Percentiles rank a stretch among this genome's conserved stretches.
Conservation (phyloP, 2,797 vertebrate species). For the Acrocephalus scirpaceus region DNA sequence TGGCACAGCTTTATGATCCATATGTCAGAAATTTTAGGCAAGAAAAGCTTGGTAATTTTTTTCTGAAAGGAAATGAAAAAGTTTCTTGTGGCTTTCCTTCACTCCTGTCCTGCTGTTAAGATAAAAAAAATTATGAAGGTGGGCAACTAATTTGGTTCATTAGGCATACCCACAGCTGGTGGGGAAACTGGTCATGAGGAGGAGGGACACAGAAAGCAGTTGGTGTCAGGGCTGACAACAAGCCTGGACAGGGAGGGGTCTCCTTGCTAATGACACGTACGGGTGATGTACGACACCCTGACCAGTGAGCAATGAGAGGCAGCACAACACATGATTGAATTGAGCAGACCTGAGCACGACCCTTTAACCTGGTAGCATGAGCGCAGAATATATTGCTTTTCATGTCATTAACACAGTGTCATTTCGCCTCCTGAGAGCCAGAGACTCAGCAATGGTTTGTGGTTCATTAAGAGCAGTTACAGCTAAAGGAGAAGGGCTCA, state of each 20-base stretch:
- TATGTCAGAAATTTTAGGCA: neutral
- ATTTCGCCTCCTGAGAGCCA: neutral
- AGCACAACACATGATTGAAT: accelerated
- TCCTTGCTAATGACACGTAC: neutral
- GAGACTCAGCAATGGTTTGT: accelerated
- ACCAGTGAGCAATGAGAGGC: neutral
- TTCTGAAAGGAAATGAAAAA: neutral
- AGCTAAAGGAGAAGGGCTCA: neutral
- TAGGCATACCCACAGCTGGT: neutral
- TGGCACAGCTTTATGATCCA: neutral
- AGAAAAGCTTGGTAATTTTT: neutral
- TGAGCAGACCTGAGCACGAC: neutral
- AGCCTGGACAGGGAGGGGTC: neutral
- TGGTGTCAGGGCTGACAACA: neutral
- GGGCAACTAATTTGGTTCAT: neutral
- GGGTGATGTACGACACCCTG: accelerated
- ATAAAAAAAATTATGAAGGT: neutral
- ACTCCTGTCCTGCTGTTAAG: neutral
- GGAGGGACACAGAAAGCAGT: neutral
- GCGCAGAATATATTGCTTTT: neutral
- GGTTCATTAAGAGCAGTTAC: neutral
- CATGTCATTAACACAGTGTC: neutral
- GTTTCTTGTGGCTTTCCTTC: neutral
- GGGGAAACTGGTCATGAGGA: neutral
- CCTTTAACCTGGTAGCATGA: neutral